Percentiles rank a stretch among this genome's conserved stretches.
These are phyloP conservation scores for Heliconius nattereri DNA, from an alignment of 1,140 invertebrate genomes.

Conservation along the genomic window DNA sequence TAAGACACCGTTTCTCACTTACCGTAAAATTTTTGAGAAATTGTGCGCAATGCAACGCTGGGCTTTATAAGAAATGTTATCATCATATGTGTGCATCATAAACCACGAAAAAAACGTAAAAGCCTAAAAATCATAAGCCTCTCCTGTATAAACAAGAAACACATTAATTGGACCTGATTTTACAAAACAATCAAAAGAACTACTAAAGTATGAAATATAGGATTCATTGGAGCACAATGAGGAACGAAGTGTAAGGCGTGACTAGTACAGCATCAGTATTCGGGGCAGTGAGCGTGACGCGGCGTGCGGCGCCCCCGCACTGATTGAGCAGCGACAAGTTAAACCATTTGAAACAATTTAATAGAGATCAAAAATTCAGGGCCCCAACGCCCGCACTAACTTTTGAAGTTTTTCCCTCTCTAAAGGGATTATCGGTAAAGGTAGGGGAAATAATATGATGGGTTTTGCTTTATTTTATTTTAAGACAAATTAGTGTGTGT, in stretches of 20 bases:
- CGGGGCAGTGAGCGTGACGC: conserved; percentile 58
- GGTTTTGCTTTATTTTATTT: conserved; percentile 56
- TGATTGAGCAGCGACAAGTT: conserved; percentile 81
- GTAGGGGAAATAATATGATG: conserved; percentile 71
- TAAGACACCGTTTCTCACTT: too few relatives aligned
- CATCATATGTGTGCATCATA: too few relatives aligned
- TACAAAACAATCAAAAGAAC: background rate
- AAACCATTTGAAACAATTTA: conserved; percentile 82
- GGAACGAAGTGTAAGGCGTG: conserved; percentile 27
- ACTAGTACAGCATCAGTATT: conserved; percentile 63
- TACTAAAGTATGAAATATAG: background rate
- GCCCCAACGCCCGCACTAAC: conserved; percentile 76
- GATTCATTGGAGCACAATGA: conserved; percentile 1
- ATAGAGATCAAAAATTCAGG: conserved; percentile 80
- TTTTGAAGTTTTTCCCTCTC: conserved; percentile 81
- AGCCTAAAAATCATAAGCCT: too few relatives aligned
- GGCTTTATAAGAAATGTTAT: too few relatives aligned
- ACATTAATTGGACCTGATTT: background rate
- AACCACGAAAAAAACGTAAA: too few relatives aligned
- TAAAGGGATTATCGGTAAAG: conserved; percentile 78
- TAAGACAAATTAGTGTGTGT: background rate
- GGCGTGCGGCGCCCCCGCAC: conserved; percentile 57
- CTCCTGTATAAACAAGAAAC: background rate
- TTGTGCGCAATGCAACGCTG: too few relatives aligned
- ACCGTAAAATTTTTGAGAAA: too few relatives aligned